A percentile compares a stretch with the other conserved stretches of the same genome.
phyloP scores from a whole-genome alignment of 2,888 invertebrate genomes.

The Aphelenchoides bicaudatus region DNA sequence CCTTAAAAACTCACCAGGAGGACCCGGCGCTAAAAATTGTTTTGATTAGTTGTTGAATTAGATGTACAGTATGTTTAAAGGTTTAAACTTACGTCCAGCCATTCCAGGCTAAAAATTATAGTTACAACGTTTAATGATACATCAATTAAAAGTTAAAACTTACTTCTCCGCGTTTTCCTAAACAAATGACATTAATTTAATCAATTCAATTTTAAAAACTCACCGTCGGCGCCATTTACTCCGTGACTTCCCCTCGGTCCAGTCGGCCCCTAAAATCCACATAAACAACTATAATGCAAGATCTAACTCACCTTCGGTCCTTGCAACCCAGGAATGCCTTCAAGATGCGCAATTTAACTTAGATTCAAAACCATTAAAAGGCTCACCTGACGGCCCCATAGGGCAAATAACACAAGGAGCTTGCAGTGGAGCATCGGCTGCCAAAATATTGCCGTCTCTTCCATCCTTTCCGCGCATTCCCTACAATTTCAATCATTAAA shows the following conservation, averaged over 20 bases:
- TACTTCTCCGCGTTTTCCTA: conserved; percentile 55
- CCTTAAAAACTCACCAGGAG: not conserved
- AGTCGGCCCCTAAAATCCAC: conserved; percentile 10
- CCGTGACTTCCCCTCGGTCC: conserved; percentile 68
- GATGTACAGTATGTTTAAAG: too few species aligned
- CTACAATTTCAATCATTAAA: too few species aligned
- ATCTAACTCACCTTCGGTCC: conserved; percentile 1
- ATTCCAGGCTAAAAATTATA: too few species aligned
- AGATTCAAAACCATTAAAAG: conserved; percentile 10
- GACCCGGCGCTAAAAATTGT: not conserved
- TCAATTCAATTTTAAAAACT: not conserved
- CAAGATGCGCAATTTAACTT: not conserved
- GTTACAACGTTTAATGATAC: too few species aligned
- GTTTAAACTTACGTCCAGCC: conserved; percentile 54
- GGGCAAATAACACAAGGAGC: conserved; percentile 60
- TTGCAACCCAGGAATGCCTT: too few species aligned
- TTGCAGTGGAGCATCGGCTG: conserved; percentile 28
- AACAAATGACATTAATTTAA: conserved; percentile 42
- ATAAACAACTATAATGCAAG: not conserved
- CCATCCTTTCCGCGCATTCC: conserved; percentile 39
- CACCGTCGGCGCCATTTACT: conserved; percentile 66
- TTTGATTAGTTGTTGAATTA: not conserved
- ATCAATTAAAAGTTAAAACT: too few species aligned
- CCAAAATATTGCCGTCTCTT: conserved; percentile 31
- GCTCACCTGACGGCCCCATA: conserved; percentile 50